Conservation (phyloP, 2,797 vertebrate genomes). For the Harpagifer antarcticus region DNA sequence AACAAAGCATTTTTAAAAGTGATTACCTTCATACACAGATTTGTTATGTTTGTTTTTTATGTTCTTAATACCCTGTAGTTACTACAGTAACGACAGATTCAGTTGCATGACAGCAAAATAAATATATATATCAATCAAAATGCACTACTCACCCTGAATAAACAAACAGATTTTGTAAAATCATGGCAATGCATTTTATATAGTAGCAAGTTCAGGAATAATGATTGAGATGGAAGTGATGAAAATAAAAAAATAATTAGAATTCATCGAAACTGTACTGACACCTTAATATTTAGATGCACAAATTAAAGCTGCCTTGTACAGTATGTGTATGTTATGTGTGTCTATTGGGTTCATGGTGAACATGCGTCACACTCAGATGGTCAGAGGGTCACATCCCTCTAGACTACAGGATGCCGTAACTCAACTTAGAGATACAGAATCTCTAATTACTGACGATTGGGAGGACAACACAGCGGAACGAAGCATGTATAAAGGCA, state of each 20-base stretch:
- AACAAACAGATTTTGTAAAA: too few species aligned
- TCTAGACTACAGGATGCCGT: constrained; percentile 21
- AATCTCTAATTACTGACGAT: constrained; percentile 45
- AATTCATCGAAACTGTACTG: background rate
- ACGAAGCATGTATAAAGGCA: constrained; percentile 15
- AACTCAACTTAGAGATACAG: constrained; percentile 23
- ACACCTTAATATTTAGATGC: background rate
- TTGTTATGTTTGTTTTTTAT: background rate
- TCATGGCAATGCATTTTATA: too few species aligned
- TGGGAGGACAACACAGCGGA: constrained; percentile 29
- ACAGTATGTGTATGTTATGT: background rate
- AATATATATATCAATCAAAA: background rate
- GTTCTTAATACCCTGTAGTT: background rate
- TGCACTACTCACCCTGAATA: too few species aligned
- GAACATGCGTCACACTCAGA: constrained; percentile 9
- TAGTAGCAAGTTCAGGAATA: background rate
- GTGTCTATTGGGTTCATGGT: background rate
- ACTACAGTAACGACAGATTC: background rate
- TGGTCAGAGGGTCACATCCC: constrained; percentile 11
- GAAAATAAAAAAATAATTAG: background rate
- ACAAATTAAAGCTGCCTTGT: background rate
- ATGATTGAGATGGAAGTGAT: background rate
- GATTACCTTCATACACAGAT: background rate
- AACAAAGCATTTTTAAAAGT: background rate
- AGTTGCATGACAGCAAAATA: background rate